Percentiles rank a stretch among this genome's conserved stretches.
phyloP scores from a whole-genome alignment of 2,797 vertebrate genomes.

The Dendrocincla tyrannina region DNA sequence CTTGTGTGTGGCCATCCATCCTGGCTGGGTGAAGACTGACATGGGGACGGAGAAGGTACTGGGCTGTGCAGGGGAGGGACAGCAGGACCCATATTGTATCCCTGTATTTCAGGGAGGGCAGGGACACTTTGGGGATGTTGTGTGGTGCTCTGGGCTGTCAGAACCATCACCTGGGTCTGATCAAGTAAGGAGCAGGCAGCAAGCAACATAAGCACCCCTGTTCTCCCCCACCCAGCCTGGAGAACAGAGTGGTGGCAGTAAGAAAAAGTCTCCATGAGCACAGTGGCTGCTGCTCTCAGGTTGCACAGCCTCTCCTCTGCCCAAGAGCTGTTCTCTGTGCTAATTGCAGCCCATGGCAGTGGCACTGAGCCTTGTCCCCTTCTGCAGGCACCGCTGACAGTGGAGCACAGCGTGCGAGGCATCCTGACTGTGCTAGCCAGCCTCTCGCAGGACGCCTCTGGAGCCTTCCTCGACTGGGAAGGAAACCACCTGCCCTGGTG shows the following conservation, averaged over 20 bases:
- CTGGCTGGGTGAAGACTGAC: slow-evolving; percentile 64
- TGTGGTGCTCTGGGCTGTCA: neutral
- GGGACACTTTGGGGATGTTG: neutral
- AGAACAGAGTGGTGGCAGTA: neutral
- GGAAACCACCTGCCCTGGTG: slow-evolving; percentile 39
- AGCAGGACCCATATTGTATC: neutral
- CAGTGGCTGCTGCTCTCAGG: neutral
- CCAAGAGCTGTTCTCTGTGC: neutral
- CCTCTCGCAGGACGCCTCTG: neutral
- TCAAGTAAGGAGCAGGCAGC: neutral
- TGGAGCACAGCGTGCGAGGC: neutral
- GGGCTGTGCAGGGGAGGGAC: neutral
- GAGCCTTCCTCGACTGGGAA: slow-evolving; percentile 34
- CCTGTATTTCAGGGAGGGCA: neutral
- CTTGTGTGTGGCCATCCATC: slow-evolving; percentile 29
- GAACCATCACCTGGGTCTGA: neutral
- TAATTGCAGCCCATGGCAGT: neutral
- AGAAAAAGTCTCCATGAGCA: neutral
- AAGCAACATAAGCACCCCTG: neutral
- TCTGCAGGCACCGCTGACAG: neutral
- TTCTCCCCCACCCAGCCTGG: too few relatives aligned
- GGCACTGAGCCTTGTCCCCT: neutral
- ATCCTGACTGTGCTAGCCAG: neutral
- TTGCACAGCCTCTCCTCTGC: neutral
- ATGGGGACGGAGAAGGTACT: slow-evolving; percentile 51